A percentile compares a stretch with the other conserved stretches of the same genome.
Conservation (phyloP, 2,888 invertebrate species). For the Nineta flava region DNA sequence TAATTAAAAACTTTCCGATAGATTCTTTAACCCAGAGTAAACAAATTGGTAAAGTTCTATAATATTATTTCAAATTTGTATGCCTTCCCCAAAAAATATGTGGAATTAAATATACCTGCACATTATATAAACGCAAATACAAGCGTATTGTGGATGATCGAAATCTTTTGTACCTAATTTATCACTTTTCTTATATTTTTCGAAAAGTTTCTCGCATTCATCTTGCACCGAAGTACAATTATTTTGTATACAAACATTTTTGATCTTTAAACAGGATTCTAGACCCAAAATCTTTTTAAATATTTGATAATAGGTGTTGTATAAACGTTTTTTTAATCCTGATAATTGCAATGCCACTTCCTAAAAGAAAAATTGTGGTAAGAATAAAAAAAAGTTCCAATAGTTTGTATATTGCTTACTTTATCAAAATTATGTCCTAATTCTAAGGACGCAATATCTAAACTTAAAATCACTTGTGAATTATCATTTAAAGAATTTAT, state of each 20-base stretch:
- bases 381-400: slow-evolving; percentile 12
- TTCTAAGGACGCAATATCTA: slow-evolving; percentile 39
- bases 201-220: slow-evolving; percentile 36
- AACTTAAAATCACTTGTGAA: slow-evolving; percentile 40
- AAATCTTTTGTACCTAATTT: slow-evolving; percentile 36
- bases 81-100: neutral
- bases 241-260: slow-evolving; percentile 39
- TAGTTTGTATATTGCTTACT: slow-evolving; percentile 23
- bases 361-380: slow-evolving; percentile 21
- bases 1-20: neutral
- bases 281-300: slow-evolving; percentile 43
- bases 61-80: neutral
- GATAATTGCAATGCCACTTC: slow-evolving; percentile 40
- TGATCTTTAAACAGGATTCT: slow-evolving; percentile 33
- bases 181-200: slow-evolving; percentile 31
- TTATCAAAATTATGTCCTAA: slow-evolving; percentile 35
- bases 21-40: no score
- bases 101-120: slow-evolving; percentile 31
- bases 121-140: slow-evolving; percentile 46
- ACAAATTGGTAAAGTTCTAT: no score
- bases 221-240: slow-evolving; percentile 30
- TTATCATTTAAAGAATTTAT: slow-evolving; percentile 34
- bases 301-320: slow-evolving; percentile 36
- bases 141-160: slow-evolving; percentile 44
- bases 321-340: slow-evolving; percentile 35